Evolutionary conservation across 53 echinoderm and acorn worm genomes (phyloP).

Genomic region (Mesocentrotus franciscanus): DNA sequence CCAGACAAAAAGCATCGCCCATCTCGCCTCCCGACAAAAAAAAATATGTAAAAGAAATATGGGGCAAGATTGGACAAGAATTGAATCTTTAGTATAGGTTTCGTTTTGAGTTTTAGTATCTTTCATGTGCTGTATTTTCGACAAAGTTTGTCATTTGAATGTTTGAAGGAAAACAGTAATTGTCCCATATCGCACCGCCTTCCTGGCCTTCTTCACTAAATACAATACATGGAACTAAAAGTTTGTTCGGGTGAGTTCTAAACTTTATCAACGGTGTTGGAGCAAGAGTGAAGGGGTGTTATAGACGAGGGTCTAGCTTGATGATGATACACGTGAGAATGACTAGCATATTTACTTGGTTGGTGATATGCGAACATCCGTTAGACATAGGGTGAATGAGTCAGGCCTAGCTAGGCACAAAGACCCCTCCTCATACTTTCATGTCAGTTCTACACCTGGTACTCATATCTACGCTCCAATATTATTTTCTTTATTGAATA

Average conservation of each 20-base stretch:
- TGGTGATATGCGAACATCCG: slow-evolving; percentile 44
- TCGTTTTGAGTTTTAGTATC: background rate
- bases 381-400: slow-evolving; percentile 2
- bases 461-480: background rate
- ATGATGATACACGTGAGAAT: slow-evolving; percentile 37
- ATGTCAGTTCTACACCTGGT: background rate
- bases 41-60: background rate
- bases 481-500: background rate
- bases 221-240: background rate
- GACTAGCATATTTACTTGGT: slow-evolving; percentile 30
- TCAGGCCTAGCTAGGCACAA: background rate
- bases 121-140: background rate
- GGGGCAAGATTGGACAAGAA: background rate
- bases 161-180: background rate
- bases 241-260: too few relatives aligned
- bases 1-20: background rate
- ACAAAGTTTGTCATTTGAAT: background rate
- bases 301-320: background rate
- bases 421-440: slow-evolving; percentile 10
- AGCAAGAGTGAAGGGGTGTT: background rate
- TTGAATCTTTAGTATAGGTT: background rate
- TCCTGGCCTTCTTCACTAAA: background rate
- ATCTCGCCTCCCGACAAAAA: background rate
- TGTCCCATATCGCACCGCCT: background rate
- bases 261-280: background rate